phyloP scores from a whole-genome alignment of 2,113 vertebrate genomes.

The Halichoeres trimaculatus region DNA sequence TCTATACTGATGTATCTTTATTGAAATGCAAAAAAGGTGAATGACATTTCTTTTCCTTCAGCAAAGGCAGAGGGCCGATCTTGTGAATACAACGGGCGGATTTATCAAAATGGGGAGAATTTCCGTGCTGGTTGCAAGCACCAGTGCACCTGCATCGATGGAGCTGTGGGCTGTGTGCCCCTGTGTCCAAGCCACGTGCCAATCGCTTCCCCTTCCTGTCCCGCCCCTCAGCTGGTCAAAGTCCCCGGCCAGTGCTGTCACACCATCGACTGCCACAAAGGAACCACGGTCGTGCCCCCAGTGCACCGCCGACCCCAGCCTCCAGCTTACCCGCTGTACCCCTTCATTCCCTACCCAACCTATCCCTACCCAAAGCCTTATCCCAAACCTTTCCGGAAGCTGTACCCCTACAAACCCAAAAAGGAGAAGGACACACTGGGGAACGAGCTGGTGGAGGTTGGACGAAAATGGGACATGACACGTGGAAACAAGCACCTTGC shows the following conservation, averaged over 20 bases:
- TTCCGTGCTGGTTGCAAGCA: slow-evolving; percentile 87
- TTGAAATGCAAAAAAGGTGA: neutral
- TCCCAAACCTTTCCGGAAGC: slow-evolving; percentile 61
- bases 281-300: slow-evolving; percentile 57
- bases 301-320: slow-evolving; percentile 46
- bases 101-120: slow-evolving; percentile 87
- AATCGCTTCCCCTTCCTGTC: slow-evolving; percentile 79
- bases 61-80: slow-evolving; percentile 86
- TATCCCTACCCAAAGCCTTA: slow-evolving; percentile 72
- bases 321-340: slow-evolving; percentile 66
- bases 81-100: slow-evolving; percentile 85
- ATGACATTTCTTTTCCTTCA: slow-evolving; percentile 43
- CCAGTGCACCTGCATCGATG: slow-evolving; percentile 89
- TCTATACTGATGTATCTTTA: too few relatives aligned
- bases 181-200: slow-evolving; percentile 84
- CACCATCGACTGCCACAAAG: slow-evolving; percentile 79
- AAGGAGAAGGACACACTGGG: slow-evolving; percentile 73
- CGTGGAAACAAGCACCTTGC: slow-evolving; percentile 75
- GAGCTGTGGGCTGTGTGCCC: slow-evolving; percentile 85
- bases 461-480: slow-evolving; percentile 73
- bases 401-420: slow-evolving; percentile 69
- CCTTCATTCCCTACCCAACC: slow-evolving; percentile 71
- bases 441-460: slow-evolving; percentile 78
- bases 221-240: slow-evolving; percentile 81
- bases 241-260: slow-evolving; percentile 86